These are phyloP conservation scores for Passer montanus DNA, from an alignment of 2,113 vertebrate genomes.

Conservation along the genomic window DNA sequence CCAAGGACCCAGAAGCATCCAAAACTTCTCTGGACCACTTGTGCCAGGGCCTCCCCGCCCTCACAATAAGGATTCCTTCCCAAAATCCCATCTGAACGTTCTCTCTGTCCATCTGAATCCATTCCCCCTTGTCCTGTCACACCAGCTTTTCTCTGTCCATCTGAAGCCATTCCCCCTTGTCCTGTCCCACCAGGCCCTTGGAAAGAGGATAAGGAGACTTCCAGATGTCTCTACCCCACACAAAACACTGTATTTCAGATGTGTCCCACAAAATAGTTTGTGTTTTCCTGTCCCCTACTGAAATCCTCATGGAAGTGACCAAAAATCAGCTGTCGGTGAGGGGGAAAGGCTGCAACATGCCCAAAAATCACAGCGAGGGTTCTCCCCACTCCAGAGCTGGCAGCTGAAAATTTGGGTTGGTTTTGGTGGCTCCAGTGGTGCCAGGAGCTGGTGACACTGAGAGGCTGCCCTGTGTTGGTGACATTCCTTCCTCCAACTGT, in stretches of 20 bases:
- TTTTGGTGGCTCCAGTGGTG: not conserved
- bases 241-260: not conserved
- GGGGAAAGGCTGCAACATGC: not conserved
- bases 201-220: not conserved
- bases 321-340: not conserved
- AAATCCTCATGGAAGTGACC: no score
- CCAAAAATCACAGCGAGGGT: accelerated
- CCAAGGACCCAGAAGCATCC: not conserved
- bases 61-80: not conserved
- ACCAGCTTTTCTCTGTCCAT: accelerated
- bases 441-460: not conserved
- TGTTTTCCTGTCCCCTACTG: not conserved
- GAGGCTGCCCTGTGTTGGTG: not conserved
- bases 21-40: not conserved
- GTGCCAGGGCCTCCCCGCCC: not conserved
- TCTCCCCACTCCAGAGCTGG: accelerated
- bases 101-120: accelerated
- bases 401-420: not conserved
- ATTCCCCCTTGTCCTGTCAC: not conserved
- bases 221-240: accelerated
- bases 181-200: not conserved
- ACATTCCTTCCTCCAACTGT: not conserved
- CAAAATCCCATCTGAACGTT: not conserved
- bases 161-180: not conserved
- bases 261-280: not conserved